Evolutionary conservation across 2,113 vertebrate genomes (phyloP), one percentile per base, ranked within the genome.

Genomic region (Pao palembangensis): DNA sequence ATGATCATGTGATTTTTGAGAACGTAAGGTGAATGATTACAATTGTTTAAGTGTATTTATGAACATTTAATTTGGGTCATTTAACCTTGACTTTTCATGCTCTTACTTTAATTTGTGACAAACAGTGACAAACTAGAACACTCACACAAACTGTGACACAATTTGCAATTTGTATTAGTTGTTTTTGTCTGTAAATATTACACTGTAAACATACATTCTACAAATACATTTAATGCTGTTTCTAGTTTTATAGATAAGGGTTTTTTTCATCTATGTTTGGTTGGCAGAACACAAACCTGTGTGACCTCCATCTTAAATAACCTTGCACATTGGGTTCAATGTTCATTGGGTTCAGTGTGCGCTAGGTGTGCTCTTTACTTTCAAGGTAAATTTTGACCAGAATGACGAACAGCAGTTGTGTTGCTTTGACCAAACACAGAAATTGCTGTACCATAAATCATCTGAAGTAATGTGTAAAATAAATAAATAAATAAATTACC

Each of bases 21-120:
- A 13, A 19, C 8, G 18, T 21, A 3, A 19, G 21, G 53, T 47
- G 18, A n/a, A 47, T 21, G 23, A 21, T 1, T 11, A 38, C 34
- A 38, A 12, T 12, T 54, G 19, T 38, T 38, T 43, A 44, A 38
- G 12, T 58, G 12, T n/a, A 11, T 53, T 44, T 74, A 16, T 78
- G 50, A 53, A 51, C 21, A 55, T 13, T 41, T 61, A n/a, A 48
- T 61, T 44, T 63, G 21, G 41, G 43, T 44, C 47, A 57, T 61
- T 56, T 31, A 23, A 31, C 60, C 25, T 73, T 65, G 54, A 67
- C 67, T 76, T 58, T 53, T 61, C 31, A 43, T 63, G 60, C 62
- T 4, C 13, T 60, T 62, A 50, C 58, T 69, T 51, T 84, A 85
- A 83, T 84, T 84, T 77, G 64, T 68, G 71, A 79, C 76, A 69